These are phyloP conservation scores for Schizotus pectinicornis DNA, from an alignment of 2,888 invertebrate genomes.

Conservation along the genomic window DNA sequence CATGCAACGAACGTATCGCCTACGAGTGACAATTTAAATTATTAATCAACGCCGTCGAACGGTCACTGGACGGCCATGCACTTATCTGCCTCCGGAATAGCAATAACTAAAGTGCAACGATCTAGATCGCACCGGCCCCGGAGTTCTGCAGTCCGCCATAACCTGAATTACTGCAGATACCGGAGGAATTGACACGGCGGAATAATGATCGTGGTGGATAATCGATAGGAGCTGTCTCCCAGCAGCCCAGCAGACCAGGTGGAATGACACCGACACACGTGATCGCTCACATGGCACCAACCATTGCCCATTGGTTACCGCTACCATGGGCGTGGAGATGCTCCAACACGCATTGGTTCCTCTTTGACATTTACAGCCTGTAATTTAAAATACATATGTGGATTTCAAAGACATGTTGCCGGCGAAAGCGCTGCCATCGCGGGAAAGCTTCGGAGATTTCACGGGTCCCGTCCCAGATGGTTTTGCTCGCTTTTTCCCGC, in stretches of 20 bases:
- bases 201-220: conserved; percentile 44
- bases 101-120: conserved; percentile 36
- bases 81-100: conserved; percentile 27
- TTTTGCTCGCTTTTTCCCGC: conserved; percentile 25
- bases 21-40: conserved; percentile 35
- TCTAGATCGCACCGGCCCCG: conserved; percentile 32
- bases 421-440: not conserved
- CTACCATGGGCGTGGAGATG: conserved; percentile 41
- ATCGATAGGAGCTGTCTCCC: conserved; percentile 40
- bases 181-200: conserved; percentile 39
- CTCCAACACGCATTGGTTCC: conserved; percentile 41
- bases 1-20: conserved; percentile 30
- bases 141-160: conserved; percentile 32
- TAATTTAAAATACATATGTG: conserved; percentile 34
- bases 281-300: conserved; percentile 40
- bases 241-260: conserved; percentile 21
- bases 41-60: conserved; percentile 32
- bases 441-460: no score
- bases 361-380: conserved; percentile 40
- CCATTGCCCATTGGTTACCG: conserved; percentile 40
- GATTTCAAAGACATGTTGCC: conserved; percentile 14
- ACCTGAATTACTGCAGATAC: conserved; percentile 42
- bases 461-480: conserved; percentile 23
- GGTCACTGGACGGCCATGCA: conserved; percentile 16
- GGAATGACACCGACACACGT: conserved; percentile 43